These are phyloP conservation scores for Acanthornis magna DNA, from an alignment of 2,797 vertebrate genomes.

Conservation along the genomic window DNA sequence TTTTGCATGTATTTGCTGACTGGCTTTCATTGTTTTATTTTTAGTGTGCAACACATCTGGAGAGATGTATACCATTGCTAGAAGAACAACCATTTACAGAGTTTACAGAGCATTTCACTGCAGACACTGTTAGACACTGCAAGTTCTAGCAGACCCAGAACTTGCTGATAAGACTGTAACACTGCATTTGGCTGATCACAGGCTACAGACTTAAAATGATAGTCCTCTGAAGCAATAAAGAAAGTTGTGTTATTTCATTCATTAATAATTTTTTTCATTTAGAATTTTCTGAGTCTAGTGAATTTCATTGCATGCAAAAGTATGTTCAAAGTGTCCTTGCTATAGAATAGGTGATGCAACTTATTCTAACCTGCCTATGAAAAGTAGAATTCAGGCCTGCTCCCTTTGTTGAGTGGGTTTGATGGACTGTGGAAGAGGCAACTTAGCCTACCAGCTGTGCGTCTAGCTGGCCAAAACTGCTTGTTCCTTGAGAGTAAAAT, in stretches of 20 bases:
- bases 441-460: not conserved
- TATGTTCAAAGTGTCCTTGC: not conserved
- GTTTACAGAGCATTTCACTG: constrained; percentile 22
- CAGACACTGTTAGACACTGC: not conserved
- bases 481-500: not conserved
- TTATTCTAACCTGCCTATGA: not conserved
- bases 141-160: not conserved
- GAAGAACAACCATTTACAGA: not conserved
- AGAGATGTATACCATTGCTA: not conserved
- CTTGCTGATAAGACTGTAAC: not conserved
- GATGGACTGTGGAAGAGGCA: not conserved
- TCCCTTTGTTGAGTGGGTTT: not conserved
- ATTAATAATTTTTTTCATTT: not conserved
- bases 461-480: not conserved
- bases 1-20: not conserved
- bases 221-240: not conserved
- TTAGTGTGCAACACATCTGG: not conserved
- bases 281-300: not conserved
- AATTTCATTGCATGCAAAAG: not conserved
- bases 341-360: not conserved
- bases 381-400: not conserved
- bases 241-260: not conserved
- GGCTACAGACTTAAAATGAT: not conserved
- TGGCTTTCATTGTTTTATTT: not conserved
- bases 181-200: not conserved